These are phyloP conservation scores for Cyrtodaria siliqua DNA, from an alignment of 2,888 invertebrate genomes.

Conservation along the genomic window DNA sequence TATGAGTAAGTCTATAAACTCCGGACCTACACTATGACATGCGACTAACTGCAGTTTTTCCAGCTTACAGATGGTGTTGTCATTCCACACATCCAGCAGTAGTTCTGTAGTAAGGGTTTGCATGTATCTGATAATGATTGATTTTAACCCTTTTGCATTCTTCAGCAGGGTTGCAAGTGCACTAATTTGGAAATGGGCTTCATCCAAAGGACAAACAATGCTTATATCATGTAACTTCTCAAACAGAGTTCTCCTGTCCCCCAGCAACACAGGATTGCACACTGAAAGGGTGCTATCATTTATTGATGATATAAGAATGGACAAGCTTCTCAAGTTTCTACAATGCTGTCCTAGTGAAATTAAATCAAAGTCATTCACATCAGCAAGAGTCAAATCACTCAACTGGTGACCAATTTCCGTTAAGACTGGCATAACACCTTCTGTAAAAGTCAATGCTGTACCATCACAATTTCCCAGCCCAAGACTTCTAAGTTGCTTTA, in stretches of 20 bases:
- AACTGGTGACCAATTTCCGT: slow-evolving; percentile 45
- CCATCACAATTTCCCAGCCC: slow-evolving; percentile 39
- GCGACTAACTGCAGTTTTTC: slow-evolving; percentile 20
- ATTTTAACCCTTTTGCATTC: slow-evolving; percentile 32
- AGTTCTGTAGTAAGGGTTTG: slow-evolving; percentile 38
- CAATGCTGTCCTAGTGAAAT: slow-evolving; percentile 45
- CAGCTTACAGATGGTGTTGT: slow-evolving; percentile 26
- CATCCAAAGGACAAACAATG: slow-evolving; percentile 22
- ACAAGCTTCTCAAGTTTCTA: slow-evolving; percentile 32
- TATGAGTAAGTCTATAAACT: slow-evolving; percentile 28
- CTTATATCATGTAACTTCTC: slow-evolving; percentile 21
- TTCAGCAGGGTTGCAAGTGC: slow-evolving; percentile 34
- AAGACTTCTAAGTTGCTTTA: slow-evolving; percentile 36
- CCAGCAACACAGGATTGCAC: not conserved
- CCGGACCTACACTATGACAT: slow-evolving; percentile 35
- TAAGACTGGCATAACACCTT: slow-evolving; percentile 46
- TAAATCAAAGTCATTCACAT: slow-evolving; percentile 46
- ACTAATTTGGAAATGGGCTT: slow-evolving; percentile 19
- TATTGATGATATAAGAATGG: slow-evolving; percentile 30
- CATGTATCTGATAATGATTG: slow-evolving; percentile 28
- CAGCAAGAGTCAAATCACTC: slow-evolving; percentile 35
- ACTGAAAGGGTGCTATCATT: slow-evolving; percentile 8
- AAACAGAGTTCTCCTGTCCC: slow-evolving; percentile 20
- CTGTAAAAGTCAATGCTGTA: slow-evolving; percentile 26
- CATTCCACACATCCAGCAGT: slow-evolving; percentile 31